Conservation (phyloP, 1,140 invertebrate species). For the Arion vulgaris region DNA sequence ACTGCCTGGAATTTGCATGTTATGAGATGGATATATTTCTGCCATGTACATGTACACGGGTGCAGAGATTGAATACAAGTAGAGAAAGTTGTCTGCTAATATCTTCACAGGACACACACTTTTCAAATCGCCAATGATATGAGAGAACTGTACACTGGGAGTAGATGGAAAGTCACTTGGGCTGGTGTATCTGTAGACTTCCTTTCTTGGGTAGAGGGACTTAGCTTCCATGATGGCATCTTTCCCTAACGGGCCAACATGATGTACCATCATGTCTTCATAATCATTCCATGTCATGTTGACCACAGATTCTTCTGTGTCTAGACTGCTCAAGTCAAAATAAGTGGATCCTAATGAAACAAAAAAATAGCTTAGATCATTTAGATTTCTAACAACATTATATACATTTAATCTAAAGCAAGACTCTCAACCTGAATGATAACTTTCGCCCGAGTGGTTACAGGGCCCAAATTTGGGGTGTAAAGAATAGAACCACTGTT, state of each 20-base stretch:
- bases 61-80: neutral
- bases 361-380: neutral
- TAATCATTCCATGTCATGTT: constrained; percentile 25
- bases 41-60: constrained; percentile 23
- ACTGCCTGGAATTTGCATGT: neutral
- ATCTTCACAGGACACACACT: constrained; percentile 26
- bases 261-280: neutral
- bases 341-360: constrained; percentile 22
- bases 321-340: constrained; percentile 28
- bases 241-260: neutral
- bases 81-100: neutral
- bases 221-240: neutral
- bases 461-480: too few species aligned
- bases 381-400: too few species aligned
- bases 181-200: neutral
- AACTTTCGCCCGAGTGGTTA: too few species aligned
- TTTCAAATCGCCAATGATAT: constrained; percentile 20
- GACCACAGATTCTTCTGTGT: neutral
- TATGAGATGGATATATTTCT: constrained; percentile 29
- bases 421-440: too few species aligned
- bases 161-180: constrained; percentile 13
- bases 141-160: constrained; percentile 17
- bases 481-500: too few species aligned
- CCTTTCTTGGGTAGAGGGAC: neutral
- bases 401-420: too few species aligned